Base-by-base conservation (phyloP, 2,113 vertebrate genomes). In the Callorhinus ursinus region DNA sequence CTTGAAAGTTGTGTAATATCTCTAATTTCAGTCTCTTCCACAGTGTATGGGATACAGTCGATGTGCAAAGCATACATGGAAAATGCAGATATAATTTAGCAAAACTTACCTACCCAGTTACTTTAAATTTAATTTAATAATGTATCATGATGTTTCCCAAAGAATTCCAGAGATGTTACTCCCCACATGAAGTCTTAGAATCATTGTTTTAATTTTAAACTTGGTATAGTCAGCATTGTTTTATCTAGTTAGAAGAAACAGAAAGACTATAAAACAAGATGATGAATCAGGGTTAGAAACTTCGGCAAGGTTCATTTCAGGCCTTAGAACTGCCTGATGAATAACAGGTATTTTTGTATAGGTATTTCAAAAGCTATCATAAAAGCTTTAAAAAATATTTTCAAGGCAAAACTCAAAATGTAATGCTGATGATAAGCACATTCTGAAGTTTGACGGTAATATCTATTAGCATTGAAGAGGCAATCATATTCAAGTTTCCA, bases 401-500 rank as follows among this genome's bases (percentile, higher is more conserved):
- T 97, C 77, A 90, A 93, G 57, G 67, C n/a, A 77, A 88, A 92
- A 81, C 36, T 90, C 61, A 63, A 96, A 96, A 93, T 61, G 9
- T 13, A 94, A 53, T 93, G 33, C 88, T 90, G 63, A 90, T 94
- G 90, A 97, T 76, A 95, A 97, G 24, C 67, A 96, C 85, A 87
- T 81, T 91, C 86, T 57, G 76, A 97, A 96, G 86, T 57, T 83
- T 83, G 49, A 74, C 26, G 96, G 59, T 26, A 95, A 33, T 57
- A 79, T 83, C 57, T 89, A 71, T 86, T 94, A 85, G 59, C 72
- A 76, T 7, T 71, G 72, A 95, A 92, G 69, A 93, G 74, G 46
- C 24, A 82, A 95, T 69, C 1, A 9, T n/a, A 83, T 97, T 86
- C 92, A 90, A 90, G 28, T 90, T 86, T 88, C 83, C 19, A 88